Base-by-base conservation (phyloP, 1,140 invertebrate genomes). In the Rhizoglyphus robini region DNA sequence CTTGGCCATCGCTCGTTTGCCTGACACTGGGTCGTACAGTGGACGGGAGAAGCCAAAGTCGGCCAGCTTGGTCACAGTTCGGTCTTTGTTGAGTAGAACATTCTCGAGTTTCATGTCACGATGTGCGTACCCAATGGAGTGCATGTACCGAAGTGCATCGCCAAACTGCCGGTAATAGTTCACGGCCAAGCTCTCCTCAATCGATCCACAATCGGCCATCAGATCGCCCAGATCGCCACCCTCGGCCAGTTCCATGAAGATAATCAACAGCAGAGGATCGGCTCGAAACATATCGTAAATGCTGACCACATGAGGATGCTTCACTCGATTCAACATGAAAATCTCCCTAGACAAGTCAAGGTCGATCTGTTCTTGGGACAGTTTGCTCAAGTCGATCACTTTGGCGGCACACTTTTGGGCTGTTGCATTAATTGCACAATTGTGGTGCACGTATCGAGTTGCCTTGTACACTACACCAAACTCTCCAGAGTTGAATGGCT, bases 1-100 rank as follows among this genome's bases (percentile, higher is more conserved):
- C 93, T 93, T 97, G 0, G 94, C 97, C 75, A 97, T 97, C 15
- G 48, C 34, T 13, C 13, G 18, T 25, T 58, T 41, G 1, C 61
- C 61, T 11, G 13, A 4, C 4, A 30, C 32, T n/a, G 49, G 29
- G 13, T 25, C 31, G n/a, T 31, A 31, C 4, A 59, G 11, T 11
- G 5, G 8, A 8, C 49, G 49, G 49, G 49, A 5, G 20, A 54
- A 27, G 13, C 59, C 59, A 46, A 61, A 61, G 23, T 61, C 59
- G 30, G 32, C 13, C 41, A 61, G 25, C 59, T 61, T 61, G 32
- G 18, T 41, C 11, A 41, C n/a, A 8, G 25, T 46, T 20, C 32
- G 30, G 41, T n/a, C 32, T 5, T 48, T 29, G 11, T 54, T 32
- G n/a, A 61, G 32, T n/a, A 61, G 13, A 61, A 61, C 32, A 49